Evolutionary conservation across 2,113 vertebrate genomes (phyloP), one percentile per base, ranked within the genome.

Genomic region (Suricata suricatta): DNA sequence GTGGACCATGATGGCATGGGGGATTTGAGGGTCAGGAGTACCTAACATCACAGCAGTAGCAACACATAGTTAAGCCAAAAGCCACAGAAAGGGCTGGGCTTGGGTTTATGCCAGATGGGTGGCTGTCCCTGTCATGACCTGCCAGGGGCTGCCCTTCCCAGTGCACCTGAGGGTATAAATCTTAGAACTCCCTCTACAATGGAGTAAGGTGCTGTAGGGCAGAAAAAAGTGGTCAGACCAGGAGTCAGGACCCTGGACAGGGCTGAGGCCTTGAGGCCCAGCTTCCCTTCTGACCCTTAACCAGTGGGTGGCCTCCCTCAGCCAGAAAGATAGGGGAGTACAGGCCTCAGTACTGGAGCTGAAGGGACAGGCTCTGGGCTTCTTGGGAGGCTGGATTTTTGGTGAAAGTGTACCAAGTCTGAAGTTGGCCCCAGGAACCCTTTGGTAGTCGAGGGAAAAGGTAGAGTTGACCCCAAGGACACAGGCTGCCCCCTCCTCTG

Each of bases 241-340:
- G 72, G 54, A 96, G 96, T 98, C 98, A 98, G 98, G 97, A 98
- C 98, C 98, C 97, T 98, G 98, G 98, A 98, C 97, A 98, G 98
- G 85, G 98, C 96, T 3, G 14, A 81, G 69, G 72, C 63, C 93
- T 74, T 31, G 54, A 41, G 68, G 64, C 91, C 84, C 2, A 52
- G 52, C 41, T 84, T 97, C 47, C 68, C 63, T 10, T 85, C 79
- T 83, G 90, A 80, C 80, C 87, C 35, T 77, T 60, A n/a, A 91
- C 50, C 47, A 74, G 72, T 47, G 64, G 52, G 14, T 35, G 57
- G 64, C 38, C 64, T 87, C 71, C 63, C 15, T 82, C 25, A 44
- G 68, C 38, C 17, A 2, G 15, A 50, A 50, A 29, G 21, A 12
- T 0, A 14, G 14, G 25, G 27, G 3, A 19, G 31, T 14, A 14